Evolutionary conservation across 2,888 invertebrate genomes (phyloP).

Genomic region (Serrognathus titanus): DNA sequence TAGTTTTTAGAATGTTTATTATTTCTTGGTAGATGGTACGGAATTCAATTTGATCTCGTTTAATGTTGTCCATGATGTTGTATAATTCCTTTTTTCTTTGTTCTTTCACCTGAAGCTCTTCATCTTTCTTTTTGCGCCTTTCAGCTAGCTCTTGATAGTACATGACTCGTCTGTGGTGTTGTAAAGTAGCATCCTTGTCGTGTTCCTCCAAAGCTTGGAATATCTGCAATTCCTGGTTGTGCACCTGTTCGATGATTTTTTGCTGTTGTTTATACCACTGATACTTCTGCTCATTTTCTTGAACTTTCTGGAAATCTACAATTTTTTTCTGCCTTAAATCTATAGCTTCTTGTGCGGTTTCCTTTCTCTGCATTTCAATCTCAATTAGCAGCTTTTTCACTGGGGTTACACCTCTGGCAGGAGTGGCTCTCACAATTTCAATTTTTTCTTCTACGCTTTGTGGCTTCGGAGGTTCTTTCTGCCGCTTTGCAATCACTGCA

Average conservation of each 20-base stretch:
- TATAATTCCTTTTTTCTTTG: constrained; percentile 31
- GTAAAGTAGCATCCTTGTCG: constrained; percentile 54
- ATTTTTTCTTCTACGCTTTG: background rate
- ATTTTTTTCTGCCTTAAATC: constrained; percentile 42
- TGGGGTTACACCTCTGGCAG: background rate
- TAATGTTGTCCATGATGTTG: constrained; percentile 52
- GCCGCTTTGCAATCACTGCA: background rate
- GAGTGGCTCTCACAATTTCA: background rate
- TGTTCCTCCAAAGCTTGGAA: constrained; percentile 51
- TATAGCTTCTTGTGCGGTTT: constrained; percentile 41
- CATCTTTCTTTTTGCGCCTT: constrained; percentile 52
- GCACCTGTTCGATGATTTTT: constrained; percentile 44
- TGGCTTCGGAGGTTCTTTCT: background rate
- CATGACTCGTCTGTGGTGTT: constrained; percentile 54
- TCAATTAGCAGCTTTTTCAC: constrained; percentile 14
- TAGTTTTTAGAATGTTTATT: constrained; percentile 44
- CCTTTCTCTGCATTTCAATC: constrained; percentile 34
- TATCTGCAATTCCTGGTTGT: constrained; percentile 51
- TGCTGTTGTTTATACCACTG: constrained; percentile 42
- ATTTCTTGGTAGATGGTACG: constrained; percentile 57
- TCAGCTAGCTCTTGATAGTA: constrained; percentile 44
- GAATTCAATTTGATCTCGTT: constrained; percentile 57
- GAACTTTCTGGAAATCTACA: constrained; percentile 38
- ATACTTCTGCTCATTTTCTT: constrained; percentile 28
- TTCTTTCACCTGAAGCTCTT: constrained; percentile 53